phyloP scores from a whole-genome alignment of 2,113 vertebrate genomes.

The Grus americana region DNA sequence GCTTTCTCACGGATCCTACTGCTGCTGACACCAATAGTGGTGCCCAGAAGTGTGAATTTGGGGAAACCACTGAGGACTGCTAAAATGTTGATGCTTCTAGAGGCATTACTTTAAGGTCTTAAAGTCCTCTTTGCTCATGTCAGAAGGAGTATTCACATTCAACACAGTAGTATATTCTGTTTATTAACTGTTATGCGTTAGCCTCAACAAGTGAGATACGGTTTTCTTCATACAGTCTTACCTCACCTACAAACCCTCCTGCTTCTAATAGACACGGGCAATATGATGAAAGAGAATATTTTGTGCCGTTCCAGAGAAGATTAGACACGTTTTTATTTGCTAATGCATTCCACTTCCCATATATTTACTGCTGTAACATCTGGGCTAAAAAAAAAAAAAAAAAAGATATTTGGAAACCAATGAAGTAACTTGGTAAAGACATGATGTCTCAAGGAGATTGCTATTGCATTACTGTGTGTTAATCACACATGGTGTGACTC shows the following conservation, averaged over 20 bases:
- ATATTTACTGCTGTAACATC: neutral
- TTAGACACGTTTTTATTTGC: neutral
- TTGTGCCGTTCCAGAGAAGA: neutral
- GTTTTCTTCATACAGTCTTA: neutral
- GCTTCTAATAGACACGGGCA: neutral
- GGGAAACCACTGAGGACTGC: neutral
- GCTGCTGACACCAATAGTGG: neutral
- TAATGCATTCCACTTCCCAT: neutral
- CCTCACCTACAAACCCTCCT: neutral
- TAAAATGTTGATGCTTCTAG: neutral
- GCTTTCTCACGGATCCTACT: neutral
- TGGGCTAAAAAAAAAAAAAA: neutral
- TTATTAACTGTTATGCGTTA: neutral
- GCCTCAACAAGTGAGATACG: neutral
- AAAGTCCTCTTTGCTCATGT: neutral
- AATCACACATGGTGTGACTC: neutral
- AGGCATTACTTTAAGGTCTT: neutral
- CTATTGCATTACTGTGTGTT: neutral
- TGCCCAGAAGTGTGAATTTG: neutral
- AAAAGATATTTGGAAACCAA: conserved; percentile 8
- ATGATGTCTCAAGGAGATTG: neutral
- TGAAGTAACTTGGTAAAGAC: conserved; percentile 4
- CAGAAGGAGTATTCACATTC: neutral
- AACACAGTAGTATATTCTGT: neutral
- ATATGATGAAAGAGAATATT: neutral